Evolutionary conservation across 2,797 vertebrate species (phyloP).

Genomic region (Podarcis lilfordi): DNA sequence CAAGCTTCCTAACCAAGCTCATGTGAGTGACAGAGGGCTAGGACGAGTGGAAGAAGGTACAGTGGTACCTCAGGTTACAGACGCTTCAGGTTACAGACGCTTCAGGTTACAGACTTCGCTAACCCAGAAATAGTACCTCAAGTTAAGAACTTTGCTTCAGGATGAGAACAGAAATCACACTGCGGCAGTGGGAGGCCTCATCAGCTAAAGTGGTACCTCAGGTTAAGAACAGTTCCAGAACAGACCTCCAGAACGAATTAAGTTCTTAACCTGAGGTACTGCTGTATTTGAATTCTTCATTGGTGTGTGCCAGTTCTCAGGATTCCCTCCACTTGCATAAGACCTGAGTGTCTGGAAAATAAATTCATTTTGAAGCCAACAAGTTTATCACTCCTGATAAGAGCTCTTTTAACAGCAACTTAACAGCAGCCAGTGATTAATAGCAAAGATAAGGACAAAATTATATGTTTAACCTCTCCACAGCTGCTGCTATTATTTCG

Average conservation of each 20-base stretch:
- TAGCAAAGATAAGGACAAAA: slow-evolving; percentile 31
- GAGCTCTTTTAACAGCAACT: slow-evolving; percentile 5
- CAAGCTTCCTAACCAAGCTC: not conserved
- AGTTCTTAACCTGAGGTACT: too few relatives aligned
- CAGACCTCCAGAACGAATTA: too few relatives aligned
- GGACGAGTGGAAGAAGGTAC: not conserved
- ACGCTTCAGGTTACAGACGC: too few relatives aligned
- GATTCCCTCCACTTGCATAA: not conserved
- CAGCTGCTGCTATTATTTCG: slow-evolving; percentile 21
- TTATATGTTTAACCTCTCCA: slow-evolving; percentile 22
- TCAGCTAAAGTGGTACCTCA: too few relatives aligned
- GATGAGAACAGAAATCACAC: too few relatives aligned
- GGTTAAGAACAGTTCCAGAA: too few relatives aligned
- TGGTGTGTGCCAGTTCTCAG: not conserved
- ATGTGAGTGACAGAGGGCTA: not conserved
- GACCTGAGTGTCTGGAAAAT: slow-evolving; percentile 12
- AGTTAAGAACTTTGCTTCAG: too few relatives aligned
- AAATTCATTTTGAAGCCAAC: slow-evolving; percentile 6
- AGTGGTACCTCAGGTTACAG: too few relatives aligned
- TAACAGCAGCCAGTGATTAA: slow-evolving; percentile 27
- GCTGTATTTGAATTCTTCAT: not conserved
- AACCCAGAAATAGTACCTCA: too few relatives aligned
- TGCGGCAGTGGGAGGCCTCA: too few relatives aligned
- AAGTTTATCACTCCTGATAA: slow-evolving; percentile 30
- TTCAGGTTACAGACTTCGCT: too few relatives aligned